Conservation (phyloP, 2,113 vertebrate species). For the Coturnix japonica region DNA sequence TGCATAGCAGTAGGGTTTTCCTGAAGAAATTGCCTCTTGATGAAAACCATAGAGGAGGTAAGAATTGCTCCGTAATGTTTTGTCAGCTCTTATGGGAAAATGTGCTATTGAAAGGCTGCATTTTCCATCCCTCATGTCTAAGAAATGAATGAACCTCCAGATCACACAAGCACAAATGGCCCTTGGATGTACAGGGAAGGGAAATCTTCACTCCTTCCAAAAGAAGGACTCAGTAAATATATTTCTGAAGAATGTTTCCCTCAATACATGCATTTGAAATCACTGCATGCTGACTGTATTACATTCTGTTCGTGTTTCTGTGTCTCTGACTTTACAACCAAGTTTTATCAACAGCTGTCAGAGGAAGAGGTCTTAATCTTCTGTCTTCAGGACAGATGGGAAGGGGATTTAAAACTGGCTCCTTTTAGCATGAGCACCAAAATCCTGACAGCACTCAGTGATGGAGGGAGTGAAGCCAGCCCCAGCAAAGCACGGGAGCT, state of each 20-base stretch:
- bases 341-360: neutral
- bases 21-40: rapidly evolving
- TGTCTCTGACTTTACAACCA: neutral
- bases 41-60: neutral
- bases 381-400: neutral
- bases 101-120: neutral
- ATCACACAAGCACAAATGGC: neutral
- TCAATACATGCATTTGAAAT: neutral
- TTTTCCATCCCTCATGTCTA: neutral
- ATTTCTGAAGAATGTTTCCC: slow-evolving; percentile 2
- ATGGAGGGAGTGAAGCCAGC: neutral
- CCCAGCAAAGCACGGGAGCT: neutral
- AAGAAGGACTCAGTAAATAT: neutral
- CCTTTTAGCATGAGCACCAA: neutral
- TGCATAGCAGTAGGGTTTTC: neutral
- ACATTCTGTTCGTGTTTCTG: neutral
- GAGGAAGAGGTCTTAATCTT: neutral
- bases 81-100: neutral
- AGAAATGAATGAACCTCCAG: neutral
- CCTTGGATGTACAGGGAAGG: neutral
- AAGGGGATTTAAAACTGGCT: neutral
- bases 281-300: neutral
- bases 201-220: neutral
- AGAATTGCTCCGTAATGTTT: neutral
- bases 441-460: neutral